Conservation (phyloP, 2,888 invertebrate species). For the Deilephila elpenor region DNA sequence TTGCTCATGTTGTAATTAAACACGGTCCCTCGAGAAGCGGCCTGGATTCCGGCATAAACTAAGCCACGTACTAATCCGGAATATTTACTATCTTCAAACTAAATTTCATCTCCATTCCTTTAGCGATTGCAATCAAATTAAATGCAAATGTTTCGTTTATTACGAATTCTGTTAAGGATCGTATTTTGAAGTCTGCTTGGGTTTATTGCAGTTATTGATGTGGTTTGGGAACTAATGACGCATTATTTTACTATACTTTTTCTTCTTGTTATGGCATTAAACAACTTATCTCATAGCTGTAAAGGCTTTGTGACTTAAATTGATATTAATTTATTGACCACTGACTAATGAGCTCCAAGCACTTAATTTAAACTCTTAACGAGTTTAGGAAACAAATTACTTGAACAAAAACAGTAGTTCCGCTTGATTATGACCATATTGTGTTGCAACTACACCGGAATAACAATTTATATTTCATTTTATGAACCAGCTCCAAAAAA, state of each 20-base stretch:
- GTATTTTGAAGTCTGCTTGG: neutral
- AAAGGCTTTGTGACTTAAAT: too few species aligned
- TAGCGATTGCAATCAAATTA: slow-evolving; percentile 10
- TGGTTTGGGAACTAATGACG: too few species aligned
- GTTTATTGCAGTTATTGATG: neutral
- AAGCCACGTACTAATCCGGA: slow-evolving; percentile 12
- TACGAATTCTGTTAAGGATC: neutral
- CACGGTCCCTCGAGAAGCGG: slow-evolving; percentile 1
- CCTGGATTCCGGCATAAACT: slow-evolving; percentile 19
- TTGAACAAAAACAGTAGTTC: too few species aligned
- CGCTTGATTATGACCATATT: too few species aligned
- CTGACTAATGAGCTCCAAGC: too few species aligned
- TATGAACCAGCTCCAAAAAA: slow-evolving; percentile 13
- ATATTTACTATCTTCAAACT: slow-evolving; percentile 20
- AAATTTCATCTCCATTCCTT: slow-evolving; percentile 20
- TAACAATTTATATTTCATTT: neutral
- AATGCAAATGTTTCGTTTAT: neutral
- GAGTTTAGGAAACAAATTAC: too few species aligned
- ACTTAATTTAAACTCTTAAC: too few species aligned
- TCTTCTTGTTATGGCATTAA: too few species aligned
- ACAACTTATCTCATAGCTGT: too few species aligned
- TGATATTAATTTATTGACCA: too few species aligned
- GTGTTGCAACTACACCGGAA: too few species aligned
- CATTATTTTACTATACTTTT: too few species aligned
- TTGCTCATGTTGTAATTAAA: slow-evolving; percentile 20